Evolutionary conservation across 2,888 invertebrate species (phyloP), one percentile per base, ranked within the genome.

Genomic region (Hyppa rectilinea): DNA sequence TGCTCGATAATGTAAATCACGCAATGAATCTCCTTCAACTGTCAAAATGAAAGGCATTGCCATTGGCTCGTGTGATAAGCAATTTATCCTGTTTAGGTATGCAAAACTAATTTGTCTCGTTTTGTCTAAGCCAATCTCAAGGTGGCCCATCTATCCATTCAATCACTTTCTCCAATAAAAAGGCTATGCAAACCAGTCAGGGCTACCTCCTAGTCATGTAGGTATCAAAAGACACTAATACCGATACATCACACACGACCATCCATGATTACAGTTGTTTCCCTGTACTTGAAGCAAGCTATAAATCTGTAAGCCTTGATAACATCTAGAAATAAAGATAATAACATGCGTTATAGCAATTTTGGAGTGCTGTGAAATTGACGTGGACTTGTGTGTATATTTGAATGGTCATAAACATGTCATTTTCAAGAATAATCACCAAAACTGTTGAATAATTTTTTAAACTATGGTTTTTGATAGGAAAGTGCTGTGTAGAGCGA

Each of bases 221-320:
- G 14, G 26, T 43, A 36, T 43, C 14, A 34, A 59, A 10, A 34
- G 56, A 50, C 43, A 34, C 10, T 10, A 6, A 17, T 10, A 17
- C n/a, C n/a, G n/a, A 45, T 17, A 52, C 50, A 62, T 71, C n/a
- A 38, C 36, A 26, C 40, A 14, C 45, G 47, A 65, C 26, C 38
- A 23, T 23, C 12, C 7, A 34, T 23, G 34, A 68, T 68, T 68
- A 52, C 26, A 38, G 49, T 52, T 17, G 38, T 66, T 45, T 45
- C 31, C 63, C 34, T 52, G 23, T 45, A 49, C 14, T 70, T 38
- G 23, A 43, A 26, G 10, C 34, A 20, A 20, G 29, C 47, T 53
- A 77, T 78, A 64, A 78, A 81, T 81, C 71, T 61, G 49, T 23
- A 7, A 1, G n/a, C 20, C 14, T 58, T 45, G 68, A 75, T 80